A percentile compares a stretch with the other conserved stretches of the same genome.
Evolutionary conservation across 92 coral and sea anemone genomes (phyloP).

Genomic region (Zoanthus sociatus): DNA sequence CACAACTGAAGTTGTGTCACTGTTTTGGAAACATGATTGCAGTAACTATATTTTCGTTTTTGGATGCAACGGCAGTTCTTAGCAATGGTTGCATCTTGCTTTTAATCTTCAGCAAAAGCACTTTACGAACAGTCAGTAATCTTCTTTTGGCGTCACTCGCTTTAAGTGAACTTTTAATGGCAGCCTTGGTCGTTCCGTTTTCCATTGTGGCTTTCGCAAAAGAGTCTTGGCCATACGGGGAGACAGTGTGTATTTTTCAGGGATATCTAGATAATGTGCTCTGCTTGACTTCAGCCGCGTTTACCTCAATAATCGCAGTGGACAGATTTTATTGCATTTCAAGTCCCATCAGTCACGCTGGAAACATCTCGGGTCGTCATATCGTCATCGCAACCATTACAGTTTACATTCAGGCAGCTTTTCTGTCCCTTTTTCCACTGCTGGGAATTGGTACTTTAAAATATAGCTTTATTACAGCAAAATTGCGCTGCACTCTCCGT

Average conservation of each 20-base stretch:
- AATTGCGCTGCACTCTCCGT: constrained; percentile 74
- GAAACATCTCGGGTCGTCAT: constrained; percentile 61
- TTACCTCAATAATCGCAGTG: constrained; percentile 81
- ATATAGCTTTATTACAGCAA: constrained; percentile 62
- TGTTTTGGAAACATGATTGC: constrained; percentile 29
- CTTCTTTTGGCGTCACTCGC: constrained; percentile 75
- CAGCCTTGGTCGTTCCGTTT: constrained; percentile 73
- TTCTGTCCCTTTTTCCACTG: constrained; percentile 81
- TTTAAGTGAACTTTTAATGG: constrained; percentile 66
- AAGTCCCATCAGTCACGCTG: constrained; percentile 84
- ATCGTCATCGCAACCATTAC: constrained; percentile 50
- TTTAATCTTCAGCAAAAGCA: constrained; percentile 58
- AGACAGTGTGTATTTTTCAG: constrained; percentile 70
- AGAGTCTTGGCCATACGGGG: constrained; percentile 72
- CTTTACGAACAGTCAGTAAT: constrained; percentile 81
- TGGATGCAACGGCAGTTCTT: constrained; percentile 68
- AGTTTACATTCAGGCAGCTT: constrained; percentile 65
- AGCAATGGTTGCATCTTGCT: constrained; percentile 66
- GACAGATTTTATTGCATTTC: constrained; percentile 78
- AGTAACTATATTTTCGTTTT: constrained; percentile 59
- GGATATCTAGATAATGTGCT: constrained; percentile 75
- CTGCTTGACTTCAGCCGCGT: constrained; percentile 70
- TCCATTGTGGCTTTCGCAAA: constrained; percentile 75
- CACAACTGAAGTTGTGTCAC: background rate
- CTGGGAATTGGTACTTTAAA: constrained; percentile 68